Conservation (phyloP, 2,113 vertebrate species). For the Festucalex cinctus region DNA sequence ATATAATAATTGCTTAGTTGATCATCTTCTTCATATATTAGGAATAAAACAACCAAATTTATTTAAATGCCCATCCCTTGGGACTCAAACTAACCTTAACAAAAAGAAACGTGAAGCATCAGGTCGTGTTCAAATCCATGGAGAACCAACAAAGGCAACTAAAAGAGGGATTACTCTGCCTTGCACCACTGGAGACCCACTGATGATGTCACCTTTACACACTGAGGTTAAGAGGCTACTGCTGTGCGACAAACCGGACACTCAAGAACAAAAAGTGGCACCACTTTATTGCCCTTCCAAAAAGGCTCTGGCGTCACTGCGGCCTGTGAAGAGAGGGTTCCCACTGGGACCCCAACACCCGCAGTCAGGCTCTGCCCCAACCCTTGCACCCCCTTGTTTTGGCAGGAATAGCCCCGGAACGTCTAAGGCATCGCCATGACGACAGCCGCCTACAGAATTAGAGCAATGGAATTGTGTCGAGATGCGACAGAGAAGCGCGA, state of each 20-base stretch:
- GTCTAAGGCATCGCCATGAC: slow-evolving; percentile 67
- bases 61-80: neutral
- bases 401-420: slow-evolving; percentile 61
- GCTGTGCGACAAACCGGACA: slow-evolving; percentile 61
- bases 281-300: slow-evolving; percentile 75
- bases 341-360: slow-evolving; percentile 67
- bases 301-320: slow-evolving; percentile 72
- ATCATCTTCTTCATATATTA: neutral
- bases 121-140: slow-evolving; percentile 27
- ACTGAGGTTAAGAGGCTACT: slow-evolving; percentile 61
- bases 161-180: slow-evolving; percentile 28
- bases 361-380: slow-evolving; percentile 50
- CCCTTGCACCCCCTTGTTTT: slow-evolving; percentile 60
- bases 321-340: slow-evolving; percentile 71
- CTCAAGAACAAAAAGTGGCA: slow-evolving; percentile 65
- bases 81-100: neutral
- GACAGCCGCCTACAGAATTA: slow-evolving; percentile 55
- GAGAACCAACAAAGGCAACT: slow-evolving; percentile 22
- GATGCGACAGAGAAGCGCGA: slow-evolving; percentile 32
- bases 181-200: slow-evolving; percentile 39
- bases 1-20: neutral
- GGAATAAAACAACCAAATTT: neutral
- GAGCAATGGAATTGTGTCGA: slow-evolving; percentile 50
- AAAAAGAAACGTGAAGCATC: neutral
- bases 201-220: slow-evolving; percentile 57